Percentiles rank a stretch among this genome's conserved stretches.
Conservation (phyloP, 2,888 invertebrate species). For the Mythimna ferrago region DNA sequence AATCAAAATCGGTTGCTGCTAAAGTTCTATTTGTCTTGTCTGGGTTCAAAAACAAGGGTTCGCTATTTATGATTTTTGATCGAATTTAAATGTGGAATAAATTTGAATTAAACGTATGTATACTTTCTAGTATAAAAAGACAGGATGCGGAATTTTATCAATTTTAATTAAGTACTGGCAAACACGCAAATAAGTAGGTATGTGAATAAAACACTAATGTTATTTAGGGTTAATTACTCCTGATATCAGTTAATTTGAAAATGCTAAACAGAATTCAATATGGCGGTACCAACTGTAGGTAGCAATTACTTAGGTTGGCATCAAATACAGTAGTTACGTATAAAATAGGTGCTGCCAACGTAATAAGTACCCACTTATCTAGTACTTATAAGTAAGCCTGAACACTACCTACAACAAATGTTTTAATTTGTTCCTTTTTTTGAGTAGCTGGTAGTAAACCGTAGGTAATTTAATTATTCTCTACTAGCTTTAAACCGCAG, state of each 20-base stretch:
- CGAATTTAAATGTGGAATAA: constrained; percentile 45
- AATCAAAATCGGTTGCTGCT: not conserved
- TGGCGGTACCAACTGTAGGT: constrained; percentile 3
- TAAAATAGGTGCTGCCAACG: not conserved
- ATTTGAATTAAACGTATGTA: constrained; percentile 27
- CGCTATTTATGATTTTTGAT: constrained; percentile 43
- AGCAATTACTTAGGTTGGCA: constrained; percentile 12
- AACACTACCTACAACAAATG: too few relatives aligned
- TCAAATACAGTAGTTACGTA: too few relatives aligned
- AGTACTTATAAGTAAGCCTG: not conserved
- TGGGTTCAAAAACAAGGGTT: constrained; percentile 54
- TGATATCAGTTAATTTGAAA: constrained; percentile 39
- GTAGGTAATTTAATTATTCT: too few relatives aligned
- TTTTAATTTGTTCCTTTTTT: too few relatives aligned
- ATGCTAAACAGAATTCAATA: constrained; percentile 42
- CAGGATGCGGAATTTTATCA: constrained; percentile 43
- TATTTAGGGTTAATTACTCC: constrained; percentile 37
- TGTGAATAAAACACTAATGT: constrained; percentile 9
- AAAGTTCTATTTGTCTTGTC: constrained; percentile 34
- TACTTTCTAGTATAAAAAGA: constrained; percentile 19
- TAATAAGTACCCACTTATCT: not conserved
- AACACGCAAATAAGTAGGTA: constrained; percentile 22
- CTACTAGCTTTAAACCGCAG: too few relatives aligned
- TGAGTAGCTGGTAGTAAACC: too few relatives aligned
- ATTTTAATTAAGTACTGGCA: constrained; percentile 29